phyloP scores from a whole-genome alignment of 2,797 vertebrate species.

The Squalus acanthias region DNA sequence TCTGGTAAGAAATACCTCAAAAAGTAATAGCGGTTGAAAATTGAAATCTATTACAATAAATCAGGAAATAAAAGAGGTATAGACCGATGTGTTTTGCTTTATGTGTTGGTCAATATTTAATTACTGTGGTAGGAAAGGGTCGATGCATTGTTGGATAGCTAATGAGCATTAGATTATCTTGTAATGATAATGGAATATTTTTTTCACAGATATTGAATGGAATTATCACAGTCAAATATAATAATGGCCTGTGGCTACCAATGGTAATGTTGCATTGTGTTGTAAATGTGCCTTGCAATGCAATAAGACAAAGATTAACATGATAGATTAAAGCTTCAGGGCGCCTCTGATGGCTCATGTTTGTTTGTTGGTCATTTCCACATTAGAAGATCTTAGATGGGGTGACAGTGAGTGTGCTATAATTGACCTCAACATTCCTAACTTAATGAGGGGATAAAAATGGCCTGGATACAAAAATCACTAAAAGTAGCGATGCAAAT shows the following conservation, averaged over 20 bases:
- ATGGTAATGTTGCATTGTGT: neutral
- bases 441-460: slow-evolving; percentile 13
- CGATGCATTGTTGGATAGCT: neutral
- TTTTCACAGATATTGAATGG: slow-evolving; percentile 30
- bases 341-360: neutral
- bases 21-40: neutral
- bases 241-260: neutral
- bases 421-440: neutral
- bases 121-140: slow-evolving; percentile 20
- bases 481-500: neutral
- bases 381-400: neutral
- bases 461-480: neutral
- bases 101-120: slow-evolving; percentile 36
- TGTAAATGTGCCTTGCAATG: slow-evolving; percentile 14
- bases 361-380: slow-evolving; percentile 1
- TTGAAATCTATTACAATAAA: slow-evolving; percentile 16
- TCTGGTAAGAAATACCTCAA: neutral
- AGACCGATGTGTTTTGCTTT: slow-evolving; percentile 17
- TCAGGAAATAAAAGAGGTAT: slow-evolving; percentile 23
- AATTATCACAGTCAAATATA: slow-evolving; percentile 21
- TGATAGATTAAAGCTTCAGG: neutral
- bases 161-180: slow-evolving; percentile 30
- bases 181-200: slow-evolving; percentile 33
- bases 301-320: slow-evolving; percentile 28
- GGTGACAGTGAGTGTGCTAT: neutral